phyloP scores from a whole-genome alignment of 2,113 vertebrate species.

The Proteles cristata region DNA sequence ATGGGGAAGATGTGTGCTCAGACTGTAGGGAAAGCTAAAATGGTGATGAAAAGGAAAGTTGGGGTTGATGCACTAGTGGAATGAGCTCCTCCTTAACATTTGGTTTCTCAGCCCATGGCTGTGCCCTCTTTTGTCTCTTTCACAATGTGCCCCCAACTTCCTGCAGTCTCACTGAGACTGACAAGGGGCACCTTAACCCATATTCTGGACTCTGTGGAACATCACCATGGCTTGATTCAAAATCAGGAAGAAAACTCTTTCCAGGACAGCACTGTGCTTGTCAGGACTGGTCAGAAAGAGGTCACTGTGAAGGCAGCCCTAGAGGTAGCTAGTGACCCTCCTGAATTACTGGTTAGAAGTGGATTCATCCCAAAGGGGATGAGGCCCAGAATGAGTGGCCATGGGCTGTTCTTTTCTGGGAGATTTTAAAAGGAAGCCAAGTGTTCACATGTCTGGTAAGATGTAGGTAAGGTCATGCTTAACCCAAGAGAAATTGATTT shows the following conservation, averaged over 20 bases:
- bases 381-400: background rate
- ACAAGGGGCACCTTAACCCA: background rate
- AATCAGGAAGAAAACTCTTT: background rate
- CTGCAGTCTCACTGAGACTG: background rate
- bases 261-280: background rate
- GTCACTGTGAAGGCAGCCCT: background rate
- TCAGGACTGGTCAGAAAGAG: background rate
- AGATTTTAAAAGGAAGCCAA: background rate
- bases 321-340: background rate
- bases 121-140: background rate
- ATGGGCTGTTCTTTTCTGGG: background rate
- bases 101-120: background rate
- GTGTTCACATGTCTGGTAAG: background rate
- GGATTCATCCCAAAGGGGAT: background rate
- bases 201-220: background rate
- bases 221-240: background rate
- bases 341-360: background rate
- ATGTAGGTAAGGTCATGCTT: background rate
- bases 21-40: background rate
- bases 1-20: background rate
- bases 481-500: background rate
- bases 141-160: background rate
- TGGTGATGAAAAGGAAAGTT: accelerated
- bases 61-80: background rate
- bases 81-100: background rate